phyloP scores from a whole-genome alignment of 2,113 vertebrate species.

The Laticauda colubrina region DNA sequence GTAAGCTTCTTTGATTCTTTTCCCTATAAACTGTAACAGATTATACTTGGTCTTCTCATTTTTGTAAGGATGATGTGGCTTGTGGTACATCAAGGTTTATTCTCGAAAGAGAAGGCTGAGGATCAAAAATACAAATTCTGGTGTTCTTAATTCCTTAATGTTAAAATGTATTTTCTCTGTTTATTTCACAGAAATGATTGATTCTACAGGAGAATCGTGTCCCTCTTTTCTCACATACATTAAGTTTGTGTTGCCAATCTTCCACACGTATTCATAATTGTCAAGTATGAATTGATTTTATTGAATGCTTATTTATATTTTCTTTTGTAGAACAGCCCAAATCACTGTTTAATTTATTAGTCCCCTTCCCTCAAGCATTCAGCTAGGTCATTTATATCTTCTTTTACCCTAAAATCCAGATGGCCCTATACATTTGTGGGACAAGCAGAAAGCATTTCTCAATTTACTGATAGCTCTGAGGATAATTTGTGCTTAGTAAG shows the following conservation, averaged over 20 bases:
- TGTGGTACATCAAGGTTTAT: not conserved
- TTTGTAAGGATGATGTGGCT: not conserved
- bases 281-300: not conserved
- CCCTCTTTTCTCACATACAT: not conserved
- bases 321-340: not conserved
- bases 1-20: not conserved
- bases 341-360: not conserved
- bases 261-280: not conserved
- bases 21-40: not conserved
- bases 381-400: not conserved
- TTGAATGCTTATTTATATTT: not conserved
- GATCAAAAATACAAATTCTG: not conserved
- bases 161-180: not conserved
- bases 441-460: not conserved
- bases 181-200: not conserved
- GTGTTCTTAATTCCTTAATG: not conserved
- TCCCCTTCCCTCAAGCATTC: not conserved
- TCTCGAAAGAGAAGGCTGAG: not conserved
- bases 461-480: not conserved
- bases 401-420: not conserved
- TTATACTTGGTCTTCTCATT: not conserved
- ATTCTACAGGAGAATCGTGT: not conserved
- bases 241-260: not conserved
- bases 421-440: not conserved
- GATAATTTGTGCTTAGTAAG: not conserved